These are phyloP conservation scores for Caenorhabditis plicata DNA, from an alignment of 2,888 invertebrate genomes.

Conservation along the genomic window DNA sequence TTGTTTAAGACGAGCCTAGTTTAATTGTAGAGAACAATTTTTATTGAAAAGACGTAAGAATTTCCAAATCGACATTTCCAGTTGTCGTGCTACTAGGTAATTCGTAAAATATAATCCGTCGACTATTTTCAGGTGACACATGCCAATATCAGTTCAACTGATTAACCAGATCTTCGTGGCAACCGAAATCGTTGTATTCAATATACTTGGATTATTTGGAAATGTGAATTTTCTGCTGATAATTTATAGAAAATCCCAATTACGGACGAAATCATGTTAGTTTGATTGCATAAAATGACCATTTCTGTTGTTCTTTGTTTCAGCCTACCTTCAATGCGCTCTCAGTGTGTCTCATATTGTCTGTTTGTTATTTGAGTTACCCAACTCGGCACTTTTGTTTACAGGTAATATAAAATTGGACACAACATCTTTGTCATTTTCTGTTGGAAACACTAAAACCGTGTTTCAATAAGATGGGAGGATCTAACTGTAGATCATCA, in stretches of 20 bases:
- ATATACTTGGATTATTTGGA: constrained; percentile 3
- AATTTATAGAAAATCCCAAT: background rate
- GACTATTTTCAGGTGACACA: too few relatives aligned
- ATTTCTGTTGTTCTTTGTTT: background rate
- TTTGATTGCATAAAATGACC: background rate
- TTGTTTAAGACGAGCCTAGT: too few relatives aligned
- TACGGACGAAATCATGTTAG: constrained; percentile 4
- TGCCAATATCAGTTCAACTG: background rate
- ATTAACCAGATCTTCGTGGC: constrained; percentile 1
- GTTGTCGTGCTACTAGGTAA: too few relatives aligned
- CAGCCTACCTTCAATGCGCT: constrained; percentile 4
- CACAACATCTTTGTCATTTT: too few relatives aligned
- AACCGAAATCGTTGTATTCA: constrained; percentile 1
- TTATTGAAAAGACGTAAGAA: too few relatives aligned
- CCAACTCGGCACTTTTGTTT: constrained; percentile 18
- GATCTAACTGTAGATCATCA: too few relatives aligned
- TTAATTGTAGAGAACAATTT: too few relatives aligned
- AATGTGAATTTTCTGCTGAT: constrained; percentile 1
- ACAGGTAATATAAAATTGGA: too few relatives aligned
- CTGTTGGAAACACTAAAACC: too few relatives aligned
- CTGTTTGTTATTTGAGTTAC: constrained; percentile 21
- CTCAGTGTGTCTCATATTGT: constrained; percentile 13
- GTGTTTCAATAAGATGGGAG: too few relatives aligned
- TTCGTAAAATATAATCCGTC: too few relatives aligned
- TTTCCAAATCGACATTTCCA: too few relatives aligned